Evolutionary conservation across 2,888 invertebrate species (phyloP), one percentile per base, ranked within the genome.

Genomic region (Mellilla xanthometata): DNA sequence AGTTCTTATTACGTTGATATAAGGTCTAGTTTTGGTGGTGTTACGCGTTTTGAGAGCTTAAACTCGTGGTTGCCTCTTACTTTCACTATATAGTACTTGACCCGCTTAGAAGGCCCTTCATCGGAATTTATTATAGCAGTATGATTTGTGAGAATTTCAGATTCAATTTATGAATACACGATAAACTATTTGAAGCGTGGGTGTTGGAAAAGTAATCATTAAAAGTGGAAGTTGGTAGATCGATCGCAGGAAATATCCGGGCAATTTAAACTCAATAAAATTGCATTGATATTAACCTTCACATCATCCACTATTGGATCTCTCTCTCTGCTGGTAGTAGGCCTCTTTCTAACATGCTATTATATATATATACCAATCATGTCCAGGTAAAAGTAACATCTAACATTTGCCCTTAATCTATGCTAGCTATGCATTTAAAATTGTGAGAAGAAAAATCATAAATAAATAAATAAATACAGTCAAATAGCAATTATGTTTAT

Each of bases 71-170:
- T 58, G 33, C 41, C 56, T 40, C 52, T 62, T 66, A 79, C 80
- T 81, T 81, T 81, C 80, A 79, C 79, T 77, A 24, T 56, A n/a
- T 15, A 60, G 58, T 59, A 66, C 69, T 68, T 71, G 75, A 67
- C 77, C 73, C 56, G 57, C 64, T 72, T 71, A 61, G 56, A 51
- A 19, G 53, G 64, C 76, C 76, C 71, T 74, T 72, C 62, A 59
- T 59, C 56, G 62, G 62, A 61, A 65, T 54, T 56, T 60, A 52
- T 56, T 51, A 56, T 45, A 48, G 41, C 12, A 44, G 47, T 49
- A 45, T 53, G 58, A 54, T 58, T 58, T 58, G 55, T 58, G 55
- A 52, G 52, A 57, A 49, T 45, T 49, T 39, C 40, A 48, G 39
- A 43, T 53, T 42, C 22, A 40, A 49, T 55, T 55, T 52, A 58